Percentiles rank a stretch among this genome's conserved stretches.
phyloP scores from a whole-genome alignment of 2,888 invertebrate genomes.

The Erebia epiphron region DNA sequence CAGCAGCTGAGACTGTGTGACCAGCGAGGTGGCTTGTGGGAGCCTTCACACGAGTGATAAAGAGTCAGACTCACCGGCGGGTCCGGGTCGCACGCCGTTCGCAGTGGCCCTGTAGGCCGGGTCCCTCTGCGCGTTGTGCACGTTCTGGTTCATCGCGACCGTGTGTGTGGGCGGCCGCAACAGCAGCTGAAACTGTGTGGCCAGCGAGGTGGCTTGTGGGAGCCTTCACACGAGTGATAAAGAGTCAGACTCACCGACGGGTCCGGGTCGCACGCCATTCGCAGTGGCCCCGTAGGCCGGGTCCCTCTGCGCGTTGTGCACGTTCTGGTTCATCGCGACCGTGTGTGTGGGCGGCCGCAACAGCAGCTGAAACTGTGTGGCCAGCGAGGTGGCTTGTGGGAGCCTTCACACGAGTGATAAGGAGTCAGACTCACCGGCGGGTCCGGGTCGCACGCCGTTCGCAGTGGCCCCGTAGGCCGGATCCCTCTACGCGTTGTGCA shows the following conservation, averaged over 20 bases:
- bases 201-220: no score
- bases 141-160: conserved; percentile 64
- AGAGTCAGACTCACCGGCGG: conserved; percentile 56
- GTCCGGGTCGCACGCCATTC: conserved; percentile 66
- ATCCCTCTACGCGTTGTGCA: conserved; percentile 75
- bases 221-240: no score
- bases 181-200: no score
- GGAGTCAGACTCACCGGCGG: conserved; percentile 55
- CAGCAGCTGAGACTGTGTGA: conserved; percentile 87
- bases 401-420: no score
- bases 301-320: conserved; percentile 76
- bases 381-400: no score
- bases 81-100: conserved; percentile 66
- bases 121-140: conserved; percentile 75
- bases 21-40: conserved; percentile 45
- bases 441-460: conserved; percentile 66
- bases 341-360: conserved; percentile 48
- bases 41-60: no score
- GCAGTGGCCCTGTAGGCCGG: conserved; percentile 69
- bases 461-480: conserved; percentile 69
- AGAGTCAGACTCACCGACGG: conserved; percentile 55
- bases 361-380: no score
- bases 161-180: conserved; percentile 48
- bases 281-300: conserved; percentile 69
- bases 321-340: conserved; percentile 64